Evolutionary conservation across 2,888 invertebrate species (phyloP).

Genomic region (Pseudoips prasinana): DNA sequence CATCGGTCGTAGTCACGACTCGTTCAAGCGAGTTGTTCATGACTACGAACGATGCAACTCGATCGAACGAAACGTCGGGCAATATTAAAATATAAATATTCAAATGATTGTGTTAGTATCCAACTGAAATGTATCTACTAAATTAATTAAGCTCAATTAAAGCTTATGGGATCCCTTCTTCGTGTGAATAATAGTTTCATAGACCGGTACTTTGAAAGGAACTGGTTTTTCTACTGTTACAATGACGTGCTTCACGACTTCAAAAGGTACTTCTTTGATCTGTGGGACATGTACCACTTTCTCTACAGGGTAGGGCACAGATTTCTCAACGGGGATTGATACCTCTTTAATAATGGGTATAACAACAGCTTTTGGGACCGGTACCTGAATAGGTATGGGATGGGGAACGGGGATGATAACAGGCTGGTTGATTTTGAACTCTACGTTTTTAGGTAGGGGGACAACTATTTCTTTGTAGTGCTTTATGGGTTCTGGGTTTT

Average conservation of each 20-base stretch:
- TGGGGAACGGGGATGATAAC: constrained; percentile 83
- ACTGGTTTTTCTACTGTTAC: constrained; percentile 86
- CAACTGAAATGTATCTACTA: too few relatives aligned
- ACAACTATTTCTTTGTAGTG: constrained; percentile 86
- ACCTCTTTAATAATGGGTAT: constrained; percentile 86
- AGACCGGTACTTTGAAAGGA: constrained; percentile 87
- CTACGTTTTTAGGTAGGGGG: constrained; percentile 83
- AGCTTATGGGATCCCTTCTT: constrained; percentile 81
- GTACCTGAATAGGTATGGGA: constrained; percentile 86
- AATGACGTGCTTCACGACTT: constrained; percentile 85
- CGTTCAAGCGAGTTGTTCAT: too few relatives aligned
- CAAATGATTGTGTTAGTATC: too few relatives aligned
- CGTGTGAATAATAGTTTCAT: constrained; percentile 87
- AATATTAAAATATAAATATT: too few relatives aligned
- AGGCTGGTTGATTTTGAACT: constrained; percentile 81
- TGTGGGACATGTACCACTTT: constrained; percentile 84
- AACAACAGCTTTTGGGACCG: constrained; percentile 85
- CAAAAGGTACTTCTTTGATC: constrained; percentile 86
- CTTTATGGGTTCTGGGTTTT: constrained; percentile 85
- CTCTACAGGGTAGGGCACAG: constrained; percentile 87
- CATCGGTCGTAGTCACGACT: too few relatives aligned
- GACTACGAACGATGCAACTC: too few relatives aligned
- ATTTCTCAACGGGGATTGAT: constrained; percentile 86
- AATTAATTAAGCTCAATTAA: too few relatives aligned
- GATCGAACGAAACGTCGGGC: too few relatives aligned